A percentile compares a stretch with the other conserved stretches of the same genome.
Evolutionary conservation across 2,797 vertebrate genomes (phyloP).

Genomic region (Aplochiton taeniatus): DNA sequence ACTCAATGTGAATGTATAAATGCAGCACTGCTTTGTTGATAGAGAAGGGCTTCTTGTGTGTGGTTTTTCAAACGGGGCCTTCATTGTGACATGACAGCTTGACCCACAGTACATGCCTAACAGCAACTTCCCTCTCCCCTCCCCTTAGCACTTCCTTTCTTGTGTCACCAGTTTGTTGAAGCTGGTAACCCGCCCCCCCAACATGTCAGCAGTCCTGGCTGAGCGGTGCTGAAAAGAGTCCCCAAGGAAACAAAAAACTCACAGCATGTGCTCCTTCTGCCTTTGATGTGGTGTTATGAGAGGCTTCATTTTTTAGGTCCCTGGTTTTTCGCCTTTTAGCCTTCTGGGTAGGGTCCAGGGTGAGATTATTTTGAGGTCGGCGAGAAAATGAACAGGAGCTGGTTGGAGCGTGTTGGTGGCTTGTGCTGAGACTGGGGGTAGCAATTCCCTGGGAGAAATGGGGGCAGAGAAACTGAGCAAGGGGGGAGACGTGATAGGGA

Average conservation of each 20-base stretch:
- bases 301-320: slow-evolving; percentile 60
- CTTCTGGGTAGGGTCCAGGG: neutral
- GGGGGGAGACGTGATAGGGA: too few relatives aligned
- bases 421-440: slow-evolving; percentile 17
- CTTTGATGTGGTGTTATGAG: slow-evolving; percentile 58
- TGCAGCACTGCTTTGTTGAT: too few relatives aligned
- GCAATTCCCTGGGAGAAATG: too few relatives aligned
- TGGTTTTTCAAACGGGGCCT: too few relatives aligned
- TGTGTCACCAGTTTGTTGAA: slow-evolving; percentile 61
- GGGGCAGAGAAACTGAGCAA: too few relatives aligned
- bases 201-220: slow-evolving; percentile 40
- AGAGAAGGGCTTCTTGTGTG: too few relatives aligned
- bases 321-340: slow-evolving; percentile 55
- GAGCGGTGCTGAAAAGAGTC: slow-evolving; percentile 40
- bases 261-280: slow-evolving; percentile 39
- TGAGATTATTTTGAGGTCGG: neutral
- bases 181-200: slow-evolving; percentile 44
- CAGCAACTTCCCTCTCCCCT: slow-evolving; percentile 8
- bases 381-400: neutral
- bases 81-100: too few relatives aligned
- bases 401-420: neutral
- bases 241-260: slow-evolving; percentile 35
- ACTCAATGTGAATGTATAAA: too few relatives aligned
- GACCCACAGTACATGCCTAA: too few relatives aligned
- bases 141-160: slow-evolving; percentile 18